A percentile compares a stretch with the other conserved stretches of the same genome.
These are phyloP conservation scores for Limnodromus scolopaceus DNA, from an alignment of 2,797 vertebrate species.

Conservation along the genomic window DNA sequence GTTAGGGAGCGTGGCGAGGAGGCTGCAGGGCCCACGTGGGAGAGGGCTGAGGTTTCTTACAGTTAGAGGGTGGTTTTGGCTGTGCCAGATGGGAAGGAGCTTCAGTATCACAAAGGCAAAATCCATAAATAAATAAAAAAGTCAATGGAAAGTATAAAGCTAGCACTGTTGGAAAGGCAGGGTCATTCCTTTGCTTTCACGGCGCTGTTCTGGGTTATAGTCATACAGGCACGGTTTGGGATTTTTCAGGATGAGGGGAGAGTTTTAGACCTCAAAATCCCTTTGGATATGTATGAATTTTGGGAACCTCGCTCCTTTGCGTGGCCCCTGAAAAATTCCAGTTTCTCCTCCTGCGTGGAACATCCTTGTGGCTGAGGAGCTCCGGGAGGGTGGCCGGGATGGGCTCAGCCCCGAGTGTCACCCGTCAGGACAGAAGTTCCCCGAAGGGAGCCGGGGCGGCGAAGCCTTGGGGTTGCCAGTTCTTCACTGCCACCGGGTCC, in stretches of 20 bases:
- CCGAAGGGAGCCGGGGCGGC: rapidly evolving
- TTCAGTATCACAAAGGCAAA: not conserved
- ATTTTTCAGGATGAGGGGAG: not conserved
- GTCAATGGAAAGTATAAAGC: not conserved
- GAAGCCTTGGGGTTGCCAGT: not conserved
- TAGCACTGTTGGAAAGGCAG: not conserved
- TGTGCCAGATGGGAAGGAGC: not conserved
- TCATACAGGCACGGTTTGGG: rapidly evolving
- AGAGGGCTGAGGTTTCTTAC: not conserved
- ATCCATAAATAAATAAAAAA: not conserved
- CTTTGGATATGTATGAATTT: not conserved
- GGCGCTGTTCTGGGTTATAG: rapidly evolving
- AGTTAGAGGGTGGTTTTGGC: not conserved
- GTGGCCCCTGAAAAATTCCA: not conserved
- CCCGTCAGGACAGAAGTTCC: not conserved
- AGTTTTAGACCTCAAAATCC: not conserved
- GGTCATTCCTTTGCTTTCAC: not conserved
- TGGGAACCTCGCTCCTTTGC: not conserved
- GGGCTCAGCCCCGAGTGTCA: not conserved
- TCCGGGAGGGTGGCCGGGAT: rapidly evolving
- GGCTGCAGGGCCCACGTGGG: not conserved
- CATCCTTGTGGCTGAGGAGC: not conserved
- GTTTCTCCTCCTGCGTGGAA: rapidly evolving
- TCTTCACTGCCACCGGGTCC: not conserved
- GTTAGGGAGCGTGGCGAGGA: not conserved